These are phyloP conservation scores for Picus viridis DNA, from an alignment of 2,797 vertebrate genomes.

Conservation along the genomic window DNA sequence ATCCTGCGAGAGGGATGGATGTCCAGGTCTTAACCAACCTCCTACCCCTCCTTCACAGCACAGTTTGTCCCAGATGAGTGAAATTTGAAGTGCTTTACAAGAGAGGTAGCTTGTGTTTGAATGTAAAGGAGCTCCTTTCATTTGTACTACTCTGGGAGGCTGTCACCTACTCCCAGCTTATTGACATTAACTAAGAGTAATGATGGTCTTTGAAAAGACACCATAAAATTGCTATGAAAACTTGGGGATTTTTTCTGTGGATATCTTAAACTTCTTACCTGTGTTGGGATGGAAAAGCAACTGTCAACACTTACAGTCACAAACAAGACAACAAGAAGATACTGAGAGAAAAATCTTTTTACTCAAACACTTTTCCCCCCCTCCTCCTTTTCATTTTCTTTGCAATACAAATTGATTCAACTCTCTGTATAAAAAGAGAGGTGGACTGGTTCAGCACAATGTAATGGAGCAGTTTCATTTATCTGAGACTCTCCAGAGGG, in stretches of 20 bases:
- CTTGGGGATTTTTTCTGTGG: neutral
- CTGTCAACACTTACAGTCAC: neutral
- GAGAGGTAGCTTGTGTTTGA: neutral
- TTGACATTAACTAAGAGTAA: neutral
- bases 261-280: constrained; percentile 22
- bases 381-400: neutral
- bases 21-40: neutral
- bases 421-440: neutral
- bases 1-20: accelerated
- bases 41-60: neutral
- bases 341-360: constrained; percentile 38
- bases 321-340: constrained; percentile 36
- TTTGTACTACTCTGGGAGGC: neutral
- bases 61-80: neutral
- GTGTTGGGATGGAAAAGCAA: neutral
- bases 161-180: neutral
- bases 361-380: neutral
- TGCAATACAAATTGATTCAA: constrained; percentile 54
- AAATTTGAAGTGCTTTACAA: neutral
- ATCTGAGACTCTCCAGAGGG: constrained; percentile 25
- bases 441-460: neutral
- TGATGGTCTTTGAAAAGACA: neutral
- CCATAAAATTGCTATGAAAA: constrained; percentile 1
- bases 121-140: neutral
- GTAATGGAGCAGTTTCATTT: constrained; percentile 54